Percentiles rank a stretch among this genome's conserved stretches.
These are phyloP conservation scores for Achlya flavicornis DNA, from an alignment of 2,888 invertebrate species.

Conservation along the genomic window DNA sequence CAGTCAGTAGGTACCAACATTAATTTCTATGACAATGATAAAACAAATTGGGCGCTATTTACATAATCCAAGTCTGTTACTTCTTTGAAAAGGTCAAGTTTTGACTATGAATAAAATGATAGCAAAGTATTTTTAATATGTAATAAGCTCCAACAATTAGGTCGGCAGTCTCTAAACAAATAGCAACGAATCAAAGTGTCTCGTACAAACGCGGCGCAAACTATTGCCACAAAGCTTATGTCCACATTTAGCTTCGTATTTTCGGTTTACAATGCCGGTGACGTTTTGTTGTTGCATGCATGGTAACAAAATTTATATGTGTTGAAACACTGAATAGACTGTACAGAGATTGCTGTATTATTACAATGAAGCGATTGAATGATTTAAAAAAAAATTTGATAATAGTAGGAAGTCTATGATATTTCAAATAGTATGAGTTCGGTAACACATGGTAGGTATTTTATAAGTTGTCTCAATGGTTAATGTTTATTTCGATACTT, in stretches of 20 bases:
- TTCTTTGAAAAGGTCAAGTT: neutral
- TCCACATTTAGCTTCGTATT: constrained; percentile 51
- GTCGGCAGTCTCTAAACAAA: constrained; percentile 31
- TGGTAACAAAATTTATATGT: constrained; percentile 5
- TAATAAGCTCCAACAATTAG: neutral
- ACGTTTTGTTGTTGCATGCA: constrained; percentile 37
- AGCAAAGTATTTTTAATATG: neutral
- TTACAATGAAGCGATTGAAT: too few species aligned
- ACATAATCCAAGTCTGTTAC: too few species aligned
- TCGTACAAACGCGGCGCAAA: constrained; percentile 27
- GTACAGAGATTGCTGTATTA: neutral
- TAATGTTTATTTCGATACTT: too few species aligned
- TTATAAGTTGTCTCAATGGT: too few species aligned
- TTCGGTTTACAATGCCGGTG: constrained; percentile 39
- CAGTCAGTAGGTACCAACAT: too few species aligned
- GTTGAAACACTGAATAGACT: constrained; percentile 11
- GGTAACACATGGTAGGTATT: too few species aligned
- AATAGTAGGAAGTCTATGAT: too few species aligned
- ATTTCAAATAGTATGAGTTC: too few species aligned
- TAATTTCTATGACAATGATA: too few species aligned
- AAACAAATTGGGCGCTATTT: too few species aligned
- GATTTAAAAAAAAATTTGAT: too few species aligned
- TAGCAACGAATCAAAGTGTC: constrained; percentile 49
- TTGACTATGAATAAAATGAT: neutral
- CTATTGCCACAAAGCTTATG: constrained; percentile 43